Evolutionary conservation across 2,888 invertebrate species (phyloP), one percentile per base, ranked within the genome.

Genomic region (Dione juno): DNA sequence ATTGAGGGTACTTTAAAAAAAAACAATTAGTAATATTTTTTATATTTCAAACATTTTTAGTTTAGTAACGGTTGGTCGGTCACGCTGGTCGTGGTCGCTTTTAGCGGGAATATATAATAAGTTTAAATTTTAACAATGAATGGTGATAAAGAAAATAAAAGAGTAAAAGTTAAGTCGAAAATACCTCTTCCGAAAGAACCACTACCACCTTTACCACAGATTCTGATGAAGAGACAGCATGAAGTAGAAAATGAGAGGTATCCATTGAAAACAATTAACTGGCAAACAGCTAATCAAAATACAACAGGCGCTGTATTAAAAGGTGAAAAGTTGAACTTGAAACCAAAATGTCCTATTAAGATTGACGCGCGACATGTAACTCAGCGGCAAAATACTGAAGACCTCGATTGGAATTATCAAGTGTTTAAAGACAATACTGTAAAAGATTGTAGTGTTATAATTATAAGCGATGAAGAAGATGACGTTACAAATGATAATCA

Each of bases 121-220:
- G 66, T 28, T 28, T 5, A 28, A 71, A 59, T 41, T 8, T 53
- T 40, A 35, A 48, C 37, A 40, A 86, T 86, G 84, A 84, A 84
- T 58, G 68, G 72, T 0, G 74, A 86, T 52, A 88, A 88, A 76
- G 90, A 91, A 77, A 90, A 90, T 74, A 59, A 78, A 2, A 72
- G 9, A 13, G 13, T 54, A 5, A 66, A 57, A 64, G 3, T 43
- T 1, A 77, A 70, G 69, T 83, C 88, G 3, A 87, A 78, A 81
- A 90, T 90, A 73, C 90, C 90, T 2, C 52, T 90, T 37, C 90
- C 88, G 0, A 54, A 81, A 21, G 73, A 86, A 16, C 86, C 86
- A 1, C 75, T 90, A 61, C 88, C 90, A 21, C 80, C 83, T 0
- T 67, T 90, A 66, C 86, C 89, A 0, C 82, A 78, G 48, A 79